Evolutionary conservation across 2,888 invertebrate species (phyloP).

Genomic region (Unio delphinus): DNA sequence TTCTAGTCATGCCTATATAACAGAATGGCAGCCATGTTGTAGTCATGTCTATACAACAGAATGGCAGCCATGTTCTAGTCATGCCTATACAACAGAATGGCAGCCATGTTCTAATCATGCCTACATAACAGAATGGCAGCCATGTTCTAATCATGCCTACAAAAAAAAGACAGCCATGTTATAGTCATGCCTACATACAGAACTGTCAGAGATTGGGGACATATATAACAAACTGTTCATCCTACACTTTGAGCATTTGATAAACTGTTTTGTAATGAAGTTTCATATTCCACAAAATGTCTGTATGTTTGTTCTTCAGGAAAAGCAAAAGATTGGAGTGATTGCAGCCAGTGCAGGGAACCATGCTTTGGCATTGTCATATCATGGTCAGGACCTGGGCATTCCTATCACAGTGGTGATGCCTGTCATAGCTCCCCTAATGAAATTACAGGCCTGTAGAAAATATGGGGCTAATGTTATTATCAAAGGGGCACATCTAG

Average conservation of each 20-base stretch:
- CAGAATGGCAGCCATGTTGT: too few relatives aligned
- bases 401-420: slow-evolving; percentile 85
- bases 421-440: slow-evolving; percentile 94
- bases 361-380: slow-evolving; percentile 89
- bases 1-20: too few relatives aligned
- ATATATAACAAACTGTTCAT: not conserved
- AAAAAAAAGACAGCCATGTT: too few relatives aligned
- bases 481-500: slow-evolving; percentile 86
- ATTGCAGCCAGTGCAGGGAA: slow-evolving; percentile 95
- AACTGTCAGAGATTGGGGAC: too few relatives aligned
- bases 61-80: too few relatives aligned
- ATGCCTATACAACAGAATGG: too few relatives aligned
- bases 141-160: too few relatives aligned
- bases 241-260: not conserved
- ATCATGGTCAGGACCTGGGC: slow-evolving; percentile 81
- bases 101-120: too few relatives aligned
- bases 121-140: too few relatives aligned
- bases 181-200: too few relatives aligned
- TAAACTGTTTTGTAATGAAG: not conserved
- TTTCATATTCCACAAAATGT: not conserved
- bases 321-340: slow-evolving; percentile 72
- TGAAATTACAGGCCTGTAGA: slow-evolving; percentile 93
- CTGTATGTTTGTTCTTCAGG: not conserved
- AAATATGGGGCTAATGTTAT: slow-evolving; percentile 89
- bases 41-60: too few relatives aligned